Evolutionary conservation across 2,797 vertebrate species (phyloP), one percentile per base, ranked within the genome.

Genomic region (Neosilurus mollespiculum): DNA sequence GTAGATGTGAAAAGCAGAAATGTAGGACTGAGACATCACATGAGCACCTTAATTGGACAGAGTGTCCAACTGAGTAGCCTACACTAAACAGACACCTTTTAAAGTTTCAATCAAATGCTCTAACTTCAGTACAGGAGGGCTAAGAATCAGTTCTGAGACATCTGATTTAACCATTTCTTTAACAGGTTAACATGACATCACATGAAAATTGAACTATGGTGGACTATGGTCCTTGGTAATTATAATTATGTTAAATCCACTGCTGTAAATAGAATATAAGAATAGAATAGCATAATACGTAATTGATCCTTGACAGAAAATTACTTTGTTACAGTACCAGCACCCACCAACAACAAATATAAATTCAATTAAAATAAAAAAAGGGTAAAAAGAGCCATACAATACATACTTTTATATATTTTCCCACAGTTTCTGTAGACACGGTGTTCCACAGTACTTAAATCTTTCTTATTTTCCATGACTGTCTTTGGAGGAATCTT

Each of bases 1-100:
- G 43, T 51, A 51, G 51, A 78, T 26, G 34, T 64, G 11, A 72
- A 34, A 59, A 70, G 83, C 61, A 65, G 49, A 77, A 79, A 81
- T 87, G 86, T 78, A 80, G 86, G 82, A 88, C 65, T 4, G 54
- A 26, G 70, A 16, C 18, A 26, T 24, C 51, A 2, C 26, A 54
- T 6, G 24, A 67, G 64, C 49, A 56, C 5, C 49, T 67, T 34
- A 34, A 37, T n/a, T 80, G 11, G 24, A 65, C 53, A 58, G 24
- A 2, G 26, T 37, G 30, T 80, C 22, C 53, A 80, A 3, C 51
- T 37, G 15, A 69, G 51, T 69, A 20, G 12, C 30, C 14, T 58
- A 58, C 51, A 56, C 24, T 24, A 34, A 76, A 58, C 9, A 49
- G 3, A 24, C 4, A 24, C 4, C 9, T 24, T 78, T 51, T 34